A percentile compares a stretch with the other conserved stretches of the same genome.
Evolutionary conservation across 2,888 invertebrate species (phyloP).

Genomic region (Drosophila bunnanda): DNA sequence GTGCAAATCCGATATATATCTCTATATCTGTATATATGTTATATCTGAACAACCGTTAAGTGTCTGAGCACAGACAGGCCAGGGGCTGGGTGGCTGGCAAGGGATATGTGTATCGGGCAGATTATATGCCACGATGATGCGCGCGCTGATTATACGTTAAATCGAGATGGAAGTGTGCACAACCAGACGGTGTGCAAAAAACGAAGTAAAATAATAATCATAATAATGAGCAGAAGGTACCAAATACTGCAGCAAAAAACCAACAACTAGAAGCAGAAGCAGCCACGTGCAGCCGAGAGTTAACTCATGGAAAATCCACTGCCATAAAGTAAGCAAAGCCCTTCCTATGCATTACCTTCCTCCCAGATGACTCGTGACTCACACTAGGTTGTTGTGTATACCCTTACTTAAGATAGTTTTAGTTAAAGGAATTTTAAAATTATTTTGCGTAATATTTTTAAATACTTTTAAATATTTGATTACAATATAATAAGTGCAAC

Average conservation of each 20-base stretch:
- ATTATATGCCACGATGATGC: conserved; percentile 71
- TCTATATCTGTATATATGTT: conserved; percentile 33
- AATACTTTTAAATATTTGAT: background rate
- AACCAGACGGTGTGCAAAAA: conserved; percentile 17
- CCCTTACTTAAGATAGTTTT: background rate
- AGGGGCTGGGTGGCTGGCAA: conserved; percentile 5
- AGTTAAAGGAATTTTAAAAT: too few species aligned
- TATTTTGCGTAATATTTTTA: background rate
- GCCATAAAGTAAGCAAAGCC: conserved; percentile 39
- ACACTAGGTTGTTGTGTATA: background rate
- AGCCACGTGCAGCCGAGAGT: conserved; percentile 75
- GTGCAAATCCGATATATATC: conserved; percentile 31
- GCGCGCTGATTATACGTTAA: conserved; percentile 72
- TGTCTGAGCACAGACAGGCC: conserved; percentile 47
- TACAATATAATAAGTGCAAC: background rate
- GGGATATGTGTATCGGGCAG: conserved; percentile 36
- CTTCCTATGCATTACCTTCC: conserved; percentile 9
- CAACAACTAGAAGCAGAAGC: conserved; percentile 39
- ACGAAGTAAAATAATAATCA: conserved; percentile 48
- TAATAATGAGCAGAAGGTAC: conserved; percentile 42
- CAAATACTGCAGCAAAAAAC: conserved; percentile 11
- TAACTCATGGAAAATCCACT: conserved; percentile 65
- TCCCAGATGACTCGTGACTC: background rate
- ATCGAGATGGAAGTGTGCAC: conserved; percentile 57
- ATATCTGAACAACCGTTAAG: conserved; percentile 72